A percentile compares a stretch with the other conserved stretches of the same genome.
Evolutionary conservation across 1,140 invertebrate genomes (phyloP).

Genomic region (Brachystomella parvula): DNA sequence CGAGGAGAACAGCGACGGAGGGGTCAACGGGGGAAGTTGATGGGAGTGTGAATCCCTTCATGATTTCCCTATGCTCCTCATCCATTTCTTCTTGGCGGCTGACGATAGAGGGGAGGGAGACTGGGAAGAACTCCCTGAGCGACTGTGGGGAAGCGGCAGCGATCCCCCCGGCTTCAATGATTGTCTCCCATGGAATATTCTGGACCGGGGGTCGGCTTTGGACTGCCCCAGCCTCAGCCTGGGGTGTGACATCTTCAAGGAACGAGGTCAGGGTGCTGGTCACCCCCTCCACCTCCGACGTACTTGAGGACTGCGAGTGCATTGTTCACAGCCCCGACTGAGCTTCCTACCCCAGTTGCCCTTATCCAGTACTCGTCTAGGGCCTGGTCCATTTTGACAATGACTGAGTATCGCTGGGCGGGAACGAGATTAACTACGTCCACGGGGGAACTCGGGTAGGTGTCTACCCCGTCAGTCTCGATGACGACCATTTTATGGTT

Average conservation of each 20-base stretch:
- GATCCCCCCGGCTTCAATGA: neutral
- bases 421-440: constrained; percentile 8
- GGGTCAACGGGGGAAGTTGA: neutral
- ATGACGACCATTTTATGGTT: constrained; percentile 15
- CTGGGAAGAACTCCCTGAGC: neutral
- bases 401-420: constrained; percentile 23
- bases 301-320: constrained; percentile 3
- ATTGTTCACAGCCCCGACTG: no score
- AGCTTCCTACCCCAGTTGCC: no score
- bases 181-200: neutral
- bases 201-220: neutral
- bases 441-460: neutral
- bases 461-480: constrained; percentile 21
- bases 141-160: neutral
- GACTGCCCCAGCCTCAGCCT: neutral
- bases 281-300: neutral
- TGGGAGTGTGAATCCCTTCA: neutral
- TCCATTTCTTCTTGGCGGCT: neutral
- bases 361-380: neutral
- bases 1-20: neutral
- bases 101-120: neutral
- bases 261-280: neutral
- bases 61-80: neutral
- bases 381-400: constrained; percentile 10
- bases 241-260: neutral